Base-by-base conservation (phyloP, 1,140 invertebrate genomes). In the Grapholita molesta region DNA sequence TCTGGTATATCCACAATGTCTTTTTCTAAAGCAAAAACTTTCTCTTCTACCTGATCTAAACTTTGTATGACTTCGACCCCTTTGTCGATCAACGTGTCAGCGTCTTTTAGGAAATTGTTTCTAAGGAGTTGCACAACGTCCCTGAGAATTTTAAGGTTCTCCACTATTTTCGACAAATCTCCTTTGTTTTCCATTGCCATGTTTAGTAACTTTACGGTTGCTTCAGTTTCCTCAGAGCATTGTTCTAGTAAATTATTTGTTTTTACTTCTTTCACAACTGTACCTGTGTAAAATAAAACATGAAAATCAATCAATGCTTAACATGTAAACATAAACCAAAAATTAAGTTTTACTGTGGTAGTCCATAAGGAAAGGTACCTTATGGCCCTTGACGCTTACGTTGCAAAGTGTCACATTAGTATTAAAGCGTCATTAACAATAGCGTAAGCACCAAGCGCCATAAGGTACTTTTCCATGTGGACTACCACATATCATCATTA, bases 21-120 rank as follows among this genome's bases (percentile, higher is more conserved):
- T 72, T 80, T 88, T 73, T 91, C 88, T 66, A 91, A 74, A 25
- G 66, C 64, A 78, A 88, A 90, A 53, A 90, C 75, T 73, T 75
- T 85, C 4, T 91, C 84, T 75, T 91, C 89, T 32, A 88, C 71
- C 64, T 80, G 75, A 66, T 87, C 74, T 35, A 91, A 72, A 30
- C 25, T 80, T 76, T 86, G 82, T 23, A 79, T 61, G 12, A 88
- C 69, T 25, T 90, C 80, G 42, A 89, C 74, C 24, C 86, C 89
- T 71, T 79, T 83, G 55, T 86, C 79, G 24, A 91, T 87, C 48
- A 91, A 68, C 64, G 73, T 77, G 38, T 87, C 79, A 42, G 79
- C 69, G 66, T 85, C 75, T 18, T 69, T 71, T 7, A 71, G 67
- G 70, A 89, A 89, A 67, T 70, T 75, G 8, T 55, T 11, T 69